Conservation (phyloP, 2,113 vertebrate genomes). For the Bagarius yarrelli region DNA sequence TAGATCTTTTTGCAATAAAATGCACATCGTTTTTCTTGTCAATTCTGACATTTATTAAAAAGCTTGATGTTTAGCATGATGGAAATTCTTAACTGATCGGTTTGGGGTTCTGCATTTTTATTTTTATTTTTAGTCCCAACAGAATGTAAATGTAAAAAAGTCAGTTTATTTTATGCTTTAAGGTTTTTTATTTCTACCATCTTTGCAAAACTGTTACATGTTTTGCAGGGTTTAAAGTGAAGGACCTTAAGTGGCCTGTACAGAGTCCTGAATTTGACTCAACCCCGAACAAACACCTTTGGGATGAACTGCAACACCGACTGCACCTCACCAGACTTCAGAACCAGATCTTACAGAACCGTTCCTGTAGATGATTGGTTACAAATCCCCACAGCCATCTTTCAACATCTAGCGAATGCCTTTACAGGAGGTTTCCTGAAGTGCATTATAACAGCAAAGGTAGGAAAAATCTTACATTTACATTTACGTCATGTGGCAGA, state of each 20-base stretch:
- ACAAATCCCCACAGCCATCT: not conserved
- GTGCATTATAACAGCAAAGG: not conserved
- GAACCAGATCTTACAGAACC: not conserved
- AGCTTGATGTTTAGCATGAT: not conserved
- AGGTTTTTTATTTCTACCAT: too few species aligned
- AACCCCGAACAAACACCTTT: not conserved
- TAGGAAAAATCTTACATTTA: not conserved
- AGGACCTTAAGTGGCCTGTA: not conserved
- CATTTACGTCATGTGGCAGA: too few species aligned
- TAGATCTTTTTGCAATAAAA: conserved; percentile 10
- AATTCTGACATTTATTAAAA: not conserved
- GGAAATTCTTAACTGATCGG: not conserved
- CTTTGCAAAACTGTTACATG: not conserved
- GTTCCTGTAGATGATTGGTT: not conserved
- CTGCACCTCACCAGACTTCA: not conserved
- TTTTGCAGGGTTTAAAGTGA: not conserved
- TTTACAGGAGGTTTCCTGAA: not conserved
- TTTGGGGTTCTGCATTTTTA: not conserved
- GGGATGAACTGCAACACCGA: not conserved
- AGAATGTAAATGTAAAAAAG: too few species aligned
- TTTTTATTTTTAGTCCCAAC: not conserved
- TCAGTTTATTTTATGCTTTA: too few species aligned
- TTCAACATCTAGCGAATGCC: not conserved
- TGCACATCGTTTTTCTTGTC: not conserved
- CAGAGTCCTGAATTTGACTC: not conserved